These are phyloP conservation scores for Petrocephalus sullivani DNA, from an alignment of 2,797 vertebrate genomes.

Conservation along the genomic window DNA sequence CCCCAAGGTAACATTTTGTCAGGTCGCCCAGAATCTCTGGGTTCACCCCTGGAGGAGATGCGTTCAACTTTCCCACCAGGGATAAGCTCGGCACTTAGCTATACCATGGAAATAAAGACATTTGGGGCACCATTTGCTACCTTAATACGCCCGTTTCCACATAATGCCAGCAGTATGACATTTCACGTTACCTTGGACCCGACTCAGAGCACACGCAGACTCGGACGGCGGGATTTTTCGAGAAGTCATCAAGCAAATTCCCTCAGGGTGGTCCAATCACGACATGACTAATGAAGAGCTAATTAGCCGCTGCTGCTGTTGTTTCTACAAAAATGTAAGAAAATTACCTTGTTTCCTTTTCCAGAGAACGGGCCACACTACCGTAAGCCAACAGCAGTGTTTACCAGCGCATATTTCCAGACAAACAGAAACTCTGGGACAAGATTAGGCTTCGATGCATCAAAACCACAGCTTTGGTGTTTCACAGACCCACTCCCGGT, in stretches of 20 bases:
- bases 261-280: slow-evolving; percentile 36
- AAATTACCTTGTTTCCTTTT: slow-evolving; percentile 32
- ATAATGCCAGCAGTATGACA: not conserved
- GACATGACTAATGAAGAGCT: slow-evolving; percentile 18
- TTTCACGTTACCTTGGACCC: not conserved
- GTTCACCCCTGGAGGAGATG: not conserved
- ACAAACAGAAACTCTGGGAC: not conserved
- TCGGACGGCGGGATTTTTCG: not conserved
- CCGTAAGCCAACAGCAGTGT: not conserved
- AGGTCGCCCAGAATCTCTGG: not conserved
- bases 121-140: not conserved
- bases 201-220: not conserved
- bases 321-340: slow-evolving; percentile 29
- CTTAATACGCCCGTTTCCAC: not conserved
- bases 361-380: slow-evolving; percentile 30
- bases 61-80: not conserved
- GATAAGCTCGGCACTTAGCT: not conserved
- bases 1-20: not conserved
- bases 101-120: not conserved
- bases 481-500: not conserved
- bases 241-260: slow-evolving; percentile 10
- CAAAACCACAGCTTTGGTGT: not conserved
- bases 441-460: not conserved
- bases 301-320: slow-evolving; percentile 20
- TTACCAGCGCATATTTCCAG: slow-evolving; percentile 11